These are phyloP conservation scores for Peribatodes rhomboidaria DNA, from an alignment of 2,888 invertebrate genomes.

Conservation along the genomic window DNA sequence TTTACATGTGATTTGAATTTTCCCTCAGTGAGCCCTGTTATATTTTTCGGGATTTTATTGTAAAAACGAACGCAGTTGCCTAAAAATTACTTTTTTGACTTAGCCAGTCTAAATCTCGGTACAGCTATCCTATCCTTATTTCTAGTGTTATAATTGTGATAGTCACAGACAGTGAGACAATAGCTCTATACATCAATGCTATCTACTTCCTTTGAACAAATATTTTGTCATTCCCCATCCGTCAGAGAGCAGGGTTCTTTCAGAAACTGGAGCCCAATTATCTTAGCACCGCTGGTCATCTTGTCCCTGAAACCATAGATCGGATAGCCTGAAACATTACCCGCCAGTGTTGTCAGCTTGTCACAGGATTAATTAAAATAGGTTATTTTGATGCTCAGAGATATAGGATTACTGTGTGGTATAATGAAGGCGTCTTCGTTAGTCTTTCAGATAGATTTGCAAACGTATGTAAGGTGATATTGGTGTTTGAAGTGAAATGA, in stretches of 20 bases:
- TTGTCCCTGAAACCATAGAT: constrained; percentile 56
- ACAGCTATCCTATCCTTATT: too few relatives aligned
- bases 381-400: constrained; percentile 75
- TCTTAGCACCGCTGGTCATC: constrained; percentile 69
- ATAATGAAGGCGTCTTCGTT: constrained; percentile 71
- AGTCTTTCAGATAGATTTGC: constrained; percentile 41
- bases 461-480: constrained; percentile 32
- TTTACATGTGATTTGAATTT: too few relatives aligned
- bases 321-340: constrained; percentile 64
- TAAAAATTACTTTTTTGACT: too few relatives aligned
- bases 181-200: neutral
- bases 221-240: constrained; percentile 46
- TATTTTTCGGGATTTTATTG: too few relatives aligned
- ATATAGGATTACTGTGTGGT: constrained; percentile 65
- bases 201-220: constrained; percentile 20
- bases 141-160: too few relatives aligned
- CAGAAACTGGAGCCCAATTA: constrained; percentile 75
- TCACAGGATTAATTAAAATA: constrained; percentile 72
- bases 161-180: too few relatives aligned
- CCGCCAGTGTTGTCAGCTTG: constrained; percentile 57
- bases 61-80: too few relatives aligned
- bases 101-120: too few relatives aligned
- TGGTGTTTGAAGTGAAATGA: constrained; percentile 29
- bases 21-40: too few relatives aligned
- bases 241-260: constrained; percentile 56